Percentiles rank a stretch among this genome's conserved stretches.
phyloP scores from a whole-genome alignment of 2,113 vertebrate genomes.

The Sorex araneus region DNA sequence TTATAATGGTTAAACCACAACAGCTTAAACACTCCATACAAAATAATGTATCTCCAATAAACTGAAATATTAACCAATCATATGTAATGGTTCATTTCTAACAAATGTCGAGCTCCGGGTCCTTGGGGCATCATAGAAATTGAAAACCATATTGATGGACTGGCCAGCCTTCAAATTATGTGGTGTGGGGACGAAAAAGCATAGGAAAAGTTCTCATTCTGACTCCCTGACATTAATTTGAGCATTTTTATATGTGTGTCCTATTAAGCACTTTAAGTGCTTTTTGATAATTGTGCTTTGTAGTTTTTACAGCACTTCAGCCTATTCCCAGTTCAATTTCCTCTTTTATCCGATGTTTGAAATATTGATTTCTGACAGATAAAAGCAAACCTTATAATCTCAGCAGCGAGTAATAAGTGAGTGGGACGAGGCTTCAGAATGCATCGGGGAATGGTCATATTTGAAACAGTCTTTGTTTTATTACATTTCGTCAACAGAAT shows the following conservation, averaged over 20 bases:
- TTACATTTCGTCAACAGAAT: conserved; percentile 99
- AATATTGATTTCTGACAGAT: conserved; percentile 99
- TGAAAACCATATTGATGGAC: conserved; percentile 93
- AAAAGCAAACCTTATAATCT: conserved; percentile 99
- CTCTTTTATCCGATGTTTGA: conserved; percentile 99
- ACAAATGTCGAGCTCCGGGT: conserved; percentile 89
- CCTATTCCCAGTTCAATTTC: conserved; percentile 99
- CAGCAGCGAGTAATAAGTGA: conserved; percentile 95
- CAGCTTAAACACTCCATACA: conserved; percentile 89
- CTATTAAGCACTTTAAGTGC: conserved; percentile 99
- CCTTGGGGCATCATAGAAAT: conserved; percentile 94
- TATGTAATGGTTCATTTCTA: conserved; percentile 93
- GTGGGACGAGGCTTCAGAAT: conserved; percentile 90
- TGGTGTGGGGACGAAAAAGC: conserved; percentile 94
- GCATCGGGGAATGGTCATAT: conserved; percentile 93
- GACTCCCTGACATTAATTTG: conserved; percentile 96
- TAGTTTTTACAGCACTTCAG: conserved; percentile 99
- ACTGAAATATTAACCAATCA: conserved; percentile 96
- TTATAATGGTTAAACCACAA: conserved; percentile 89
- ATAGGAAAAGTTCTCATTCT: conserved; percentile 95
- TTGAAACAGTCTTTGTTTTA: conserved; percentile 96
- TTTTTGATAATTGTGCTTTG: conserved; percentile 99
- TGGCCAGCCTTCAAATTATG: conserved; percentile 89
- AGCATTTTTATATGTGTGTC: conserved; percentile 99
- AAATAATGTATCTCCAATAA: conserved; percentile 94